phyloP scores from a whole-genome alignment of 2,888 invertebrate genomes.

The Drosophila planitibia region DNA sequence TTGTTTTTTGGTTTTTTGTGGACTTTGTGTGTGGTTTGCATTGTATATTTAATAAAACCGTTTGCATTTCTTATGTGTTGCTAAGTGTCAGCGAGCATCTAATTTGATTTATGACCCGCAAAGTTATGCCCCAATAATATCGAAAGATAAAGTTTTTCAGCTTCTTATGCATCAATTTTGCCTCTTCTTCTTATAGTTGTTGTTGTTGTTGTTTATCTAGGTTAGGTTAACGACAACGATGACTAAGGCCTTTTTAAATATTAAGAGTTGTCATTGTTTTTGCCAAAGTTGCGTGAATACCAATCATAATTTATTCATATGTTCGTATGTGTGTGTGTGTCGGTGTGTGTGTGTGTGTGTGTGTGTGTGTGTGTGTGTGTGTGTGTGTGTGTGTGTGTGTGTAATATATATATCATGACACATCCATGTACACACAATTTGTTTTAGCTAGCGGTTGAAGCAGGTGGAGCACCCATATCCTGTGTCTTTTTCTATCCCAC shows the following conservation, averaged over 20 bases:
- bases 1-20: slow-evolving; percentile 15
- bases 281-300: slow-evolving; percentile 69
- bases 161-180: slow-evolving; percentile 16
- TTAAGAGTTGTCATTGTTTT: slow-evolving; percentile 77
- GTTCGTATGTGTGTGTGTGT: background rate
- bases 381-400: background rate
- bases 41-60: slow-evolving; percentile 78
- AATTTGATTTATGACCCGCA: slow-evolving; percentile 78
- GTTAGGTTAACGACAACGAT: slow-evolving; percentile 64
- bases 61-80: slow-evolving; percentile 81
- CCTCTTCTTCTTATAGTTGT: background rate
- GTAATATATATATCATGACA: slow-evolving; percentile 31
- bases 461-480: slow-evolving; percentile 25
- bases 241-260: slow-evolving; percentile 77
- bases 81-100: slow-evolving; percentile 78
- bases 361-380: background rate
- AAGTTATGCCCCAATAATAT: slow-evolving; percentile 81
- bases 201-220: slow-evolving; percentile 28
- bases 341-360: background rate
- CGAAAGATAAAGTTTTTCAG: slow-evolving; percentile 69
- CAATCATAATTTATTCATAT: slow-evolving; percentile 75
- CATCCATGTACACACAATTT: slow-evolving; percentile 32
- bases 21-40: slow-evolving; percentile 50
- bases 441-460: slow-evolving; percentile 3
- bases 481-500: background rate